Percentiles rank a stretch among this genome's conserved stretches.
Conservation (phyloP, 2,113 vertebrate species). For the Canis aureus region DNA sequence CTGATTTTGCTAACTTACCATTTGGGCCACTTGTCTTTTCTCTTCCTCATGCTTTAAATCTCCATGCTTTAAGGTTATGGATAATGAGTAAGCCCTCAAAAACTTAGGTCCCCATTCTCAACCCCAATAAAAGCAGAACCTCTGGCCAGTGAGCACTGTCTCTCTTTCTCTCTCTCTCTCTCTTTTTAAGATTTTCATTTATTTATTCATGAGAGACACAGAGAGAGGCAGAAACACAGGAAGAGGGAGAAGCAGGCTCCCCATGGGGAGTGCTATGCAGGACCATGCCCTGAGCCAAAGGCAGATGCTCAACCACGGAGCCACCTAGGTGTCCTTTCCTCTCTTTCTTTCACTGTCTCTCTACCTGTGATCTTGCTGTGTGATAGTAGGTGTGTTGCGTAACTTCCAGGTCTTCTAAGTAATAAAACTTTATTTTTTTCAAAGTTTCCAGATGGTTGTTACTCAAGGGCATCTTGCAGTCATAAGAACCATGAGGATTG, state of each 20-base stretch:
- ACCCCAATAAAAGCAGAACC: not conserved
- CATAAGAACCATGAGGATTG: not conserved
- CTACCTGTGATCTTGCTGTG: not conserved
- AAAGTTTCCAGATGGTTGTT: not conserved
- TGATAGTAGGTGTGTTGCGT: not conserved
- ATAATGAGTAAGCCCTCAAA: not conserved
- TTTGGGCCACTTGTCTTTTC: not conserved
- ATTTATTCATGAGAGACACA: too few relatives aligned
- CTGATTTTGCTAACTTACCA: not conserved
- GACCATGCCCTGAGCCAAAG: too few relatives aligned
- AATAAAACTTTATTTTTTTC: not conserved
- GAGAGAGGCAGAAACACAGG: too few relatives aligned
- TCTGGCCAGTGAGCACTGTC: not conserved
- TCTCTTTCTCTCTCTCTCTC: not conserved
- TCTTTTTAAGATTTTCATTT: too few relatives aligned
- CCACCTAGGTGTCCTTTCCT: too few relatives aligned
- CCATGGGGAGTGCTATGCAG: too few relatives aligned
- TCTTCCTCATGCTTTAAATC: not conserved
- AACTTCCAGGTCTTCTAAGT: not conserved
- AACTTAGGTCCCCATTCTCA: not conserved
- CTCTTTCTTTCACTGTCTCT: not conserved
- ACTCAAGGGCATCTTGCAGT: not conserved
- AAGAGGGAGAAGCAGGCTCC: too few relatives aligned
- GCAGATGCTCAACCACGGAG: too few relatives aligned
- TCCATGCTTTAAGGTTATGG: not conserved